Percentiles rank a stretch among this genome's conserved stretches.
Conservation (phyloP, 2,888 invertebrate genomes). For the Drosophila mettleri region DNA sequence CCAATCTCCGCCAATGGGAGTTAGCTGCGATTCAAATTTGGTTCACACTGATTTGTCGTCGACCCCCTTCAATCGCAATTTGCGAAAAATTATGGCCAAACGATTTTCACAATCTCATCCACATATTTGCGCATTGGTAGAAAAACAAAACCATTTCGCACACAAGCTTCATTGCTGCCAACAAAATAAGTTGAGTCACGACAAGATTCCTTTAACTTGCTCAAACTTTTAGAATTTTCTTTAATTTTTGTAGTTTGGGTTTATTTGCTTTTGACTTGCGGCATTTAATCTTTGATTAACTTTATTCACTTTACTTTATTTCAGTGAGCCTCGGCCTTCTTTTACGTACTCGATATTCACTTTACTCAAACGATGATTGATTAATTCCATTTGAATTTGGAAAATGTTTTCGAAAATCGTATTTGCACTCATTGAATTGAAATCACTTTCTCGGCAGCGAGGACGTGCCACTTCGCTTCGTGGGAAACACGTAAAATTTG, state of each 20-base stretch:
- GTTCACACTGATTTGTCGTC: slow-evolving; percentile 35
- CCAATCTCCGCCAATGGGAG: slow-evolving; percentile 40
- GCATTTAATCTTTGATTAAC: neutral
- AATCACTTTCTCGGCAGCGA: slow-evolving; percentile 15
- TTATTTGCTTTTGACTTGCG: neutral
- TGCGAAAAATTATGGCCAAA: slow-evolving; percentile 56
- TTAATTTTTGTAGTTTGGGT: neutral
- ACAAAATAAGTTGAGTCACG: slow-evolving; percentile 41
- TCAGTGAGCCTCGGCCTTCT: neutral
- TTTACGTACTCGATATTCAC: neutral
- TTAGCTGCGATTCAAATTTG: slow-evolving; percentile 51
- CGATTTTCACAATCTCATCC: slow-evolving; percentile 52
- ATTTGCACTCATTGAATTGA: slow-evolving; percentile 20
- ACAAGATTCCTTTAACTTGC: slow-evolving; percentile 24
- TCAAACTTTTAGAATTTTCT: slow-evolving; percentile 3
- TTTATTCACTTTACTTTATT: slow-evolving; percentile 9
- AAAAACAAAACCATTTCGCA: slow-evolving; percentile 62
- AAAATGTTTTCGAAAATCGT: slow-evolving; percentile 15
- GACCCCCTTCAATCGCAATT: slow-evolving; percentile 58
- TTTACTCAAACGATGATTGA: neutral
- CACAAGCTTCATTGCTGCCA: slow-evolving; percentile 54
- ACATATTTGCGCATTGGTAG: slow-evolving; percentile 31
- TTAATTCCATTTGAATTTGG: neutral
- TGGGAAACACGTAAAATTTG: slow-evolving; percentile 15
- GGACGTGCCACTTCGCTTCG: slow-evolving; percentile 8